phyloP scores from a whole-genome alignment of 1,140 invertebrate species.

The Drosophila guanche region DNA sequence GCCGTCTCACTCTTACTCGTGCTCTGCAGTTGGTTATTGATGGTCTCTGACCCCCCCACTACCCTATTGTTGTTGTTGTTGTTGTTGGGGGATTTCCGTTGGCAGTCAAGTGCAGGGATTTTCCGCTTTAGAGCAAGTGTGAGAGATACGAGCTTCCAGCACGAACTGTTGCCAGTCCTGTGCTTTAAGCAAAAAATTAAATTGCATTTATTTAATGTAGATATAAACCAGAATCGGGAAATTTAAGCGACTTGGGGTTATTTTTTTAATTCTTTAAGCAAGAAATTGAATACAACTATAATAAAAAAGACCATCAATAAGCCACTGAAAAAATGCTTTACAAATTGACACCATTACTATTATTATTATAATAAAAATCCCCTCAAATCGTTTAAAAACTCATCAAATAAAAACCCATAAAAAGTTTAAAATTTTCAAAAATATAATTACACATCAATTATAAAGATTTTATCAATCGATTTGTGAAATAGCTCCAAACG shows the following conservation, averaged over 20 bases:
- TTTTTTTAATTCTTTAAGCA: too few species aligned
- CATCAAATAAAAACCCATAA: too few species aligned
- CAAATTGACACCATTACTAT: too few species aligned
- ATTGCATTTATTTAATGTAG: conserved; percentile 56
- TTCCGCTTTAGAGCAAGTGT: conserved; percentile 42
- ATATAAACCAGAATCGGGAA: neutral
- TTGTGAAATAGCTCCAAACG: conserved; percentile 30
- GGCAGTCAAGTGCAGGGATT: conserved; percentile 63
- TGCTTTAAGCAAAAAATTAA: conserved; percentile 64
- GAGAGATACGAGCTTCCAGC: conserved; percentile 48
- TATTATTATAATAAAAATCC: too few species aligned
- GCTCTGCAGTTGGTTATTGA: conserved; percentile 68
- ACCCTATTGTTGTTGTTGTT: conserved; percentile 1
- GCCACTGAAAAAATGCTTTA: too few species aligned
- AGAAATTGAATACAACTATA: too few species aligned
- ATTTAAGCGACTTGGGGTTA: too few species aligned
- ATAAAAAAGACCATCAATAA: too few species aligned
- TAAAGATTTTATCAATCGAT: conserved; percentile 53
- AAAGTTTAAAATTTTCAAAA: too few species aligned
- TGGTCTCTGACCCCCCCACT: conserved; percentile 43
- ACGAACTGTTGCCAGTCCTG: conserved; percentile 35
- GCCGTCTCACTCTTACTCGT: conserved; percentile 56
- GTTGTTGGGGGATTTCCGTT: conserved; percentile 46
- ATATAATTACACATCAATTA: conserved; percentile 22
- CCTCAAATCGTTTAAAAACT: too few species aligned